These are phyloP conservation scores for Antechinus stuartii DNA, from an alignment of 2,113 vertebrate genomes.

Conservation along the genomic window DNA sequence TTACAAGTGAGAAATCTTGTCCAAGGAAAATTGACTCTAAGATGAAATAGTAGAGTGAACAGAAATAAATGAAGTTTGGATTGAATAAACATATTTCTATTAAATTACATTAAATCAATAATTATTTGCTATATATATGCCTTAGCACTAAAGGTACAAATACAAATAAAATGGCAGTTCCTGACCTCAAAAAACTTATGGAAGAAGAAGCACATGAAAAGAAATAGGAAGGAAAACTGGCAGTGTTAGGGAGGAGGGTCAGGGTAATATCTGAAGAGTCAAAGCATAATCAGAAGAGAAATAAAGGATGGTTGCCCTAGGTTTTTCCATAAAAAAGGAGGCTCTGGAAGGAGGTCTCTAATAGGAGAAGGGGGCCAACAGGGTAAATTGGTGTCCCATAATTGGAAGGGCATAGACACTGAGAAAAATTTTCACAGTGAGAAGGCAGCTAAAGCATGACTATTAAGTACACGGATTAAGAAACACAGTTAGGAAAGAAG, in stretches of 20 bases:
- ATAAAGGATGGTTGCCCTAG: neutral
- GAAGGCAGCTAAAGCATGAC: neutral
- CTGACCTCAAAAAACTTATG: neutral
- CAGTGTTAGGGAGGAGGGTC: neutral
- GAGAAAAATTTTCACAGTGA: neutral
- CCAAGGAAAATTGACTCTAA: neutral
- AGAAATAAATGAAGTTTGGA: neutral
- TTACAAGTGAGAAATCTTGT: constrained; percentile 5
- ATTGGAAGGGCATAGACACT: neutral
- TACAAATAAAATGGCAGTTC: neutral
- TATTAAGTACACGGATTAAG: neutral
- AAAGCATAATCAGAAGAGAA: neutral
- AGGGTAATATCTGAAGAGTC: neutral
- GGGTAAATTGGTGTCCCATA: neutral
- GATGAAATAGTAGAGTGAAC: neutral
- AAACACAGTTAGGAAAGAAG: neutral
- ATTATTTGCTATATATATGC: constrained; percentile 1
- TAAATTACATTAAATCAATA: neutral
- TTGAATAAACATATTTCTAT: neutral
- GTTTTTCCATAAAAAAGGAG: neutral
- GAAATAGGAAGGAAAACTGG: neutral
- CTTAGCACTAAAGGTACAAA: neutral
- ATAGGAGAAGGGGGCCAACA: neutral
- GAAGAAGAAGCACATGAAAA: neutral
- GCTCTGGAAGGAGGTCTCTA: neutral